Base-by-base conservation (phyloP, 2,113 vertebrate species). In the Nansenia antarctica region DNA sequence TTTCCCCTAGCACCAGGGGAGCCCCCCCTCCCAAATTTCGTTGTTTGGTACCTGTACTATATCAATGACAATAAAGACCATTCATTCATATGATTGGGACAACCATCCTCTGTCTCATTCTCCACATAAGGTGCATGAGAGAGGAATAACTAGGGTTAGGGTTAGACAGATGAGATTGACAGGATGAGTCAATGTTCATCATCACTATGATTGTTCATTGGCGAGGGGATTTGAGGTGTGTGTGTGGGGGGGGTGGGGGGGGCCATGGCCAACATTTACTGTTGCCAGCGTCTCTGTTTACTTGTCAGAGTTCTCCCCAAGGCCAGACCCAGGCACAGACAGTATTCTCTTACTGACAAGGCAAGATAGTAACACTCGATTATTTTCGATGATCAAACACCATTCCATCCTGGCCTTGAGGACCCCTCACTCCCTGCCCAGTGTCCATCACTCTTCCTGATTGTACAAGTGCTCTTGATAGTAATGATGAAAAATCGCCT, bases 121-220 rank as follows among this genome's bases (percentile, higher is more conserved):
- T 29, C 53, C 53, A 55, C 53, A 55, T 55, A 12, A 55, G 22
- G 12, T 14, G 53, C 12, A 15, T 55, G 53, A 26, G 12, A 34
- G 35, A 32, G 68, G 18, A 15, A 42, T 42, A 15, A 66, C 14
- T 11, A 27, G 18, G 2, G 39, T 7, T 3, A 55, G 31, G 55
- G 15, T n/a, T 29, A 32, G 30, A 59, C 55, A 18, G 30, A 15
- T 52, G 15, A 49, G 20, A 26, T 12, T 62, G 67, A 65, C 67
- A 74, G 53, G 9, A 7, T 70, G 53, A 37, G 61, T 49, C 62
- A 31, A 45, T 20, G 65, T 62, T 80, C 45, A 70, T 75, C 39
- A 24, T 26, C 30, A 34, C n/a, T 29, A 26, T 73, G 78, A 70
- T 26, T 73, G 64, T 6, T 14, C 65, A 22, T 62, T 29, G 42